Conservation (phyloP, 2,888 invertebrate species). For the Phanerotoma sp. region DNA sequence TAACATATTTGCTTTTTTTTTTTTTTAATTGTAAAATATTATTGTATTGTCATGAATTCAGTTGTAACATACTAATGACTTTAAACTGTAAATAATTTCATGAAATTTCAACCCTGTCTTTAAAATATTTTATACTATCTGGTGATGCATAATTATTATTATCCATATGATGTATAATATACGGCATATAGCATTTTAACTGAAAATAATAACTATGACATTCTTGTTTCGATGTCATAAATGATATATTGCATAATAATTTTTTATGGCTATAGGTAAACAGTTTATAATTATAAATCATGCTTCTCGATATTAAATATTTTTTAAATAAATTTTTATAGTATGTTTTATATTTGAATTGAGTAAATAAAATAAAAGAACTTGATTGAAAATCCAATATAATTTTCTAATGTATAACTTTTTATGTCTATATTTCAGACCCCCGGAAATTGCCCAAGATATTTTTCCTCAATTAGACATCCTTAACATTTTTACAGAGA, state of each 20-base stretch:
- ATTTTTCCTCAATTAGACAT: background rate
- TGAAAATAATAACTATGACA: background rate
- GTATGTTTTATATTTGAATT: background rate
- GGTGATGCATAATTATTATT: too few relatives aligned
- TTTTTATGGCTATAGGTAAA: background rate
- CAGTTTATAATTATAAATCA: background rate
- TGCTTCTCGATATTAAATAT: background rate
- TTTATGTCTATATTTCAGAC: background rate
- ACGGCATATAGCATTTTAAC: background rate
- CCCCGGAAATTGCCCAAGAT: constrained; percentile 24
- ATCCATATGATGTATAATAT: too few relatives aligned
- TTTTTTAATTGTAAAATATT: too few relatives aligned
- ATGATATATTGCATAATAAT: background rate
- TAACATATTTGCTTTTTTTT: too few relatives aligned
- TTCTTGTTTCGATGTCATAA: background rate
- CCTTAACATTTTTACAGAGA: background rate
- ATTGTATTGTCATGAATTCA: too few relatives aligned
- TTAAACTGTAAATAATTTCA: too few relatives aligned
- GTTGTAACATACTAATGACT: too few relatives aligned
- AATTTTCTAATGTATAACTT: background rate
- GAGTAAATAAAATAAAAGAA: background rate
- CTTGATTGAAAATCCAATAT: background rate
- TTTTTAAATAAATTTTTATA: background rate
- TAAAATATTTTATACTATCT: too few relatives aligned
- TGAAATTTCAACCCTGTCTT: too few relatives aligned